Evolutionary conservation across 2,113 vertebrate genomes (phyloP).

Genomic region (Alces alces): DNA sequence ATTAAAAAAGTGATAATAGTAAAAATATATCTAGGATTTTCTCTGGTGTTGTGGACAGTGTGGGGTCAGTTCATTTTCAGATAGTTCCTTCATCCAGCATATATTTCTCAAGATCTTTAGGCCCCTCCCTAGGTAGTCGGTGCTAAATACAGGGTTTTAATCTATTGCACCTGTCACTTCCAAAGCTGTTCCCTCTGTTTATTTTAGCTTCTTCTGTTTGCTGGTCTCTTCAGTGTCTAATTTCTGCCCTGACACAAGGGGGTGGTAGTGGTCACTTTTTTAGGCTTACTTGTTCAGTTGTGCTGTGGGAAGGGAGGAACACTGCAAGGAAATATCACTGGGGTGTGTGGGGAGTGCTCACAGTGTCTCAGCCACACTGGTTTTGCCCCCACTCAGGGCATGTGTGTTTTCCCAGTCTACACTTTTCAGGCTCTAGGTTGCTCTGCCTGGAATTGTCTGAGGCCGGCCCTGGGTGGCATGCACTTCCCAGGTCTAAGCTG

Average conservation of each 20-base stretch:
- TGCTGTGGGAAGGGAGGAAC: neutral
- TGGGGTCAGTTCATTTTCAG: neutral
- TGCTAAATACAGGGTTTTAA: neutral
- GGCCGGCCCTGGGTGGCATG: neutral
- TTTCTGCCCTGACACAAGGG: neutral
- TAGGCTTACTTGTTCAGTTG: neutral
- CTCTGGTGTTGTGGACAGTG: neutral
- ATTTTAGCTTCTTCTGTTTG: neutral
- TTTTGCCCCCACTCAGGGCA: neutral
- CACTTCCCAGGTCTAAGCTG: neutral
- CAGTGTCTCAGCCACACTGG: neutral
- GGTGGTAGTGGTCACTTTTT: neutral
- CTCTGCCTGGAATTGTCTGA: neutral
- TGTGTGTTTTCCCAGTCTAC: neutral
- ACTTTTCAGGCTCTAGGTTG: neutral
- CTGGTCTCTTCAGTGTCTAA: neutral
- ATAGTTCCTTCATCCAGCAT: neutral
- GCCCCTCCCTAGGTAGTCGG: neutral
- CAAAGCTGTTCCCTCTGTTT: neutral
- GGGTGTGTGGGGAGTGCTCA: neutral
- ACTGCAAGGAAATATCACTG: neutral
- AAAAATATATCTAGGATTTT: neutral
- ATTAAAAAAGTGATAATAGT: neutral
- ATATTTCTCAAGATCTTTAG: neutral
- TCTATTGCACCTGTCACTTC: neutral